These are phyloP conservation scores for Motacilla tschutschensis DNA, from an alignment of 2,113 vertebrate species.

Conservation along the genomic window DNA sequence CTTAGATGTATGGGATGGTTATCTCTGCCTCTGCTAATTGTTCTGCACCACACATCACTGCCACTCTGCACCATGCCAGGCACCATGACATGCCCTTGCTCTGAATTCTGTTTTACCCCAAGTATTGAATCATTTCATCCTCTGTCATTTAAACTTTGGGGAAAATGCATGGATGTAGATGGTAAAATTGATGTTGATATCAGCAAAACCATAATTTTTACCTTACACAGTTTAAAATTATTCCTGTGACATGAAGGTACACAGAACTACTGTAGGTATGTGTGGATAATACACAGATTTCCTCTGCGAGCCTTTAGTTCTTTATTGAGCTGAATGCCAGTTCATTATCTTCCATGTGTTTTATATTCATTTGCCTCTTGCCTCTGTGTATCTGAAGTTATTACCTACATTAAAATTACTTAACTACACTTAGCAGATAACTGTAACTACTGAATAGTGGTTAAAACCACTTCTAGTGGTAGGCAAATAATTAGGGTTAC, in stretches of 20 bases:
- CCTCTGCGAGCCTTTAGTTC: background rate
- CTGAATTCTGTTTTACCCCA: background rate
- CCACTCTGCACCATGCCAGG: background rate
- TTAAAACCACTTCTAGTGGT: background rate
- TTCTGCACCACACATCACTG: background rate
- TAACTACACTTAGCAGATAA: background rate
- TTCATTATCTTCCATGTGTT: background rate
- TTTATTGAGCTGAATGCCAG: background rate
- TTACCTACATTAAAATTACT: background rate
- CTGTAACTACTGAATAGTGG: background rate
- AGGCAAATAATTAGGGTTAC: background rate
- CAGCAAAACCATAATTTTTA: background rate
- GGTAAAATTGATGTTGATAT: background rate
- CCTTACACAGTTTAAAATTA: background rate
- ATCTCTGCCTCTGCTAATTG: background rate
- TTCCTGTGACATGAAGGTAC: background rate
- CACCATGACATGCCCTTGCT: background rate
- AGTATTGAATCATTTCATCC: background rate
- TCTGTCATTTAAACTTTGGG: background rate
- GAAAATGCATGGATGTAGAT: background rate
- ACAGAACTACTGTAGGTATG: background rate
- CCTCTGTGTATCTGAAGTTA: background rate
- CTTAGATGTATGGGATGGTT: background rate
- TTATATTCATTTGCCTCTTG: background rate
- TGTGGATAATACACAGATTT: background rate